Percentiles rank a stretch among this genome's conserved stretches.
phyloP scores from a whole-genome alignment of 2,888 invertebrate genomes.

The Diadegma fenestrale region DNA sequence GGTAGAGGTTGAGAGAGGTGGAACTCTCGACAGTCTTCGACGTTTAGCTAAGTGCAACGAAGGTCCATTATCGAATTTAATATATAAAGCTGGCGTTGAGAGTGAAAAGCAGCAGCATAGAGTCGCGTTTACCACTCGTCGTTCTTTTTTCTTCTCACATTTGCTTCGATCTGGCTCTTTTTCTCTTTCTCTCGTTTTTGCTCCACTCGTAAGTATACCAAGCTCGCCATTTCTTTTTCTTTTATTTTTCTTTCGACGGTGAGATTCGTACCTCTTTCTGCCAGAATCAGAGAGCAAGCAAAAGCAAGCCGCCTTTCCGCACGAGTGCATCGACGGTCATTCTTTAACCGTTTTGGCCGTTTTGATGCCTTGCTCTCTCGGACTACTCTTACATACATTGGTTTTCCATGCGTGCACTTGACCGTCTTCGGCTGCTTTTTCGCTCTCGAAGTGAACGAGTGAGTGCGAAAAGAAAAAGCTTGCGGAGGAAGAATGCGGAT shows the following conservation, averaged over 20 bases:
- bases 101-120: constrained; percentile 48
- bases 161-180: constrained; percentile 16
- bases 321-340: constrained; percentile 62
- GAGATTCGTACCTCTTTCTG: constrained; percentile 51
- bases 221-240: constrained; percentile 11
- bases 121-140: constrained; percentile 55
- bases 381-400: constrained; percentile 33
- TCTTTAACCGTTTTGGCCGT: constrained; percentile 65
- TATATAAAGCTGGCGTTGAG: constrained; percentile 59
- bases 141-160: constrained; percentile 31
- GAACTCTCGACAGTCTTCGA: constrained; percentile 56
- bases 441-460: not conserved
- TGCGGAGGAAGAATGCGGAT: not conserved
- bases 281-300: constrained; percentile 39
- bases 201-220: constrained; percentile 29
- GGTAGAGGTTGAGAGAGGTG: constrained; percentile 47
- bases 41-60: constrained; percentile 73
- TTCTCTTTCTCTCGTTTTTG: constrained; percentile 28
- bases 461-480: constrained; percentile 5
- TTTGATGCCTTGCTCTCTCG: constrained; percentile 56
- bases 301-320: constrained; percentile 57
- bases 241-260: constrained; percentile 31
- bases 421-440: constrained; percentile 47
- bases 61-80: constrained; percentile 70
- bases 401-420: constrained; percentile 63